Evolutionary conservation across 2,888 invertebrate species (phyloP).

Genomic region (Perizoma flavofasciatum): DNA sequence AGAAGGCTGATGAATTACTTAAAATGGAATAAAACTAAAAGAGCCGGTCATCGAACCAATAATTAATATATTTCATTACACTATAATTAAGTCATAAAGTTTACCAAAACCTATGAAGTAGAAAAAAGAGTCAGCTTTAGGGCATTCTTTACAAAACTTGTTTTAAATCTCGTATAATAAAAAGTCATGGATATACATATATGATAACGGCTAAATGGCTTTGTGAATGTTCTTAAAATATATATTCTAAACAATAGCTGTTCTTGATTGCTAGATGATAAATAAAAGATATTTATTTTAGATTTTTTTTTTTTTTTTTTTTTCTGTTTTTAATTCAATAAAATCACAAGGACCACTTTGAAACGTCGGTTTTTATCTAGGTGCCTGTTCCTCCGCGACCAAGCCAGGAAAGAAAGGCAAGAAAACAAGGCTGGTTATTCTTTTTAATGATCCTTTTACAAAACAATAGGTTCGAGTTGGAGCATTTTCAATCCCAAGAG

Average conservation of each 20-base stretch:
- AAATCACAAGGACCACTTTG: too few species aligned
- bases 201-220: constrained; percentile 3
- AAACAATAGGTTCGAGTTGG: too few species aligned
- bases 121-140: constrained; percentile 9
- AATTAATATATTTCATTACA: constrained; percentile 38
- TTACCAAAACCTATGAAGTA: constrained; percentile 9
- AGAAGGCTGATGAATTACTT: constrained; percentile 57
- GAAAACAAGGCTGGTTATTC: too few species aligned
- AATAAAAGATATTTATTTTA: constrained; percentile 16
- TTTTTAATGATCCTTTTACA: too few species aligned
- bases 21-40: constrained; percentile 58
- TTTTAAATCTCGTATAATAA: constrained; percentile 19
- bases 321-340: too few species aligned
- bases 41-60: constrained; percentile 59
- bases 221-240: constrained; percentile 5
- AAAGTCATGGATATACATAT: constrained; percentile 18
- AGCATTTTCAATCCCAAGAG: too few species aligned
- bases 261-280: constrained; percentile 21
- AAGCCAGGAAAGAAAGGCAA: too few species aligned
- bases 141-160: constrained; percentile 18
- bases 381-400: too few species aligned
- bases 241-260: constrained; percentile 17
- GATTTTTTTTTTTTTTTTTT: too few species aligned
- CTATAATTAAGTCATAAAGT: constrained; percentile 33
- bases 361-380: too few species aligned